Base-by-base conservation (phyloP, 2,888 invertebrate genomes). In the Microctonus aethiopoides region DNA sequence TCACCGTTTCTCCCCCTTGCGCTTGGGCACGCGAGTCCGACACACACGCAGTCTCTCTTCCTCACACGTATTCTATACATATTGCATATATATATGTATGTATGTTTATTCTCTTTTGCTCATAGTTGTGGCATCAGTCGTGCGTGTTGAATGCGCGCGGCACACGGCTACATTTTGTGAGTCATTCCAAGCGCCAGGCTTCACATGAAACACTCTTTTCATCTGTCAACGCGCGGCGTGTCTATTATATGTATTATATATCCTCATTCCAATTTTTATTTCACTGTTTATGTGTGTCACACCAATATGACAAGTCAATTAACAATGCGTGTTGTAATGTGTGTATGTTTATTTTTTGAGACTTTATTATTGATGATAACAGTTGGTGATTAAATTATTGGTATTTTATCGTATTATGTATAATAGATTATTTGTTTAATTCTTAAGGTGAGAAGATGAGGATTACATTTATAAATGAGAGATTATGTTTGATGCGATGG, bases 1-100 rank as follows among this genome's bases (percentile, higher is more conserved):
- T 76, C 74, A 73, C 69, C 46, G 46, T 46, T 46, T 46, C 74
- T 69, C 70, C 70, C 70, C 70, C 72, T 65, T 67, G 65, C 73
- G 74, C 71, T 69, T 22, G 57, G 64, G 69, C 69, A 69, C 69
- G 72, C 70, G 70, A 72, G 72, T 72, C 68, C 63, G 60, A 64
- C 71, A 67, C 59, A 56, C 57, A 29, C 29, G 10, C 62, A 56
- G 16, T 62, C 34, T 70, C 51, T 72, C 56, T 70, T 57, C 62
- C 52, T 57, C 62, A 20, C 64, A 41, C 52, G 60, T n/a, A n/a
- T n/a, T n/a, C n/a, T n/a, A n/a, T n/a, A n/a, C n/a, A n/a, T n/a
- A n/a, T n/a, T n/a, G n/a, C n/a, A n/a, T n/a, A 29, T 7, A 52
- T 54, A 34, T 62, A 20, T 9, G 66, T 63, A 20, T 64, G 16